phyloP scores from a whole-genome alignment of 2,797 vertebrate species.

The Telmatherina bonti region DNA sequence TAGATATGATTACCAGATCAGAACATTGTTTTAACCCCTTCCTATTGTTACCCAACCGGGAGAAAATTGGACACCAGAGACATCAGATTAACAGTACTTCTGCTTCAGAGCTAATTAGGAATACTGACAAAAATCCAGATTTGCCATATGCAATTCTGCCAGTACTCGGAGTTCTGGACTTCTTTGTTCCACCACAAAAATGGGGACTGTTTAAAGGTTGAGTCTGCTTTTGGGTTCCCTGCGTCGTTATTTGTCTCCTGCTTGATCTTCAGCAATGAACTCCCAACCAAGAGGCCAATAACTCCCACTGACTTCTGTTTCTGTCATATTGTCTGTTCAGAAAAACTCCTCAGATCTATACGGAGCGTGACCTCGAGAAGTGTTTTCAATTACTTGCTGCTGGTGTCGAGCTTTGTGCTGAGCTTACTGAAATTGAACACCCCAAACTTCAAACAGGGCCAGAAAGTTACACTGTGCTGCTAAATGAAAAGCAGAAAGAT shows the following conservation, averaged over 20 bases:
- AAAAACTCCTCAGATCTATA: slow-evolving; percentile 70
- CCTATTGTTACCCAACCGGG: background rate
- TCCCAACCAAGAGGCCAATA: slow-evolving; percentile 38
- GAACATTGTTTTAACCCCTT: background rate
- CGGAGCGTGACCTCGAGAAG: slow-evolving; percentile 70
- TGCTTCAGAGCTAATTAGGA: background rate
- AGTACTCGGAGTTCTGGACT: background rate
- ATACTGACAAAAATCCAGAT: slow-evolving; percentile 2
- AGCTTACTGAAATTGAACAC: slow-evolving; percentile 69
- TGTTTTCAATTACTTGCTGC: slow-evolving; percentile 72
- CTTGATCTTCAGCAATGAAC: slow-evolving; percentile 59
- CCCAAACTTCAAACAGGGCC: slow-evolving; percentile 54
- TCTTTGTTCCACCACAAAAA: background rate
- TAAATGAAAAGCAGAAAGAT: slow-evolving; percentile 43
- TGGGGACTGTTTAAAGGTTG: slow-evolving; percentile 1
- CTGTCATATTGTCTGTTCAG: slow-evolving; percentile 59
- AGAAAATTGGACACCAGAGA: background rate
- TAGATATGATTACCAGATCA: background rate
- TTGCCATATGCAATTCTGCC: background rate
- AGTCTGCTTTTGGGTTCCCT: slow-evolving; percentile 22
- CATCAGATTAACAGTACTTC: slow-evolving; percentile 1
- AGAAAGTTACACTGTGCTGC: slow-evolving; percentile 29
- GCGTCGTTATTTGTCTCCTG: slow-evolving; percentile 44
- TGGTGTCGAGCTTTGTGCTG: slow-evolving; percentile 60
- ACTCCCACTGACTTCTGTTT: slow-evolving; percentile 56